Evolutionary conservation across 2,797 vertebrate species (phyloP).

Genomic region (Lagocephalus sceleratus): DNA sequence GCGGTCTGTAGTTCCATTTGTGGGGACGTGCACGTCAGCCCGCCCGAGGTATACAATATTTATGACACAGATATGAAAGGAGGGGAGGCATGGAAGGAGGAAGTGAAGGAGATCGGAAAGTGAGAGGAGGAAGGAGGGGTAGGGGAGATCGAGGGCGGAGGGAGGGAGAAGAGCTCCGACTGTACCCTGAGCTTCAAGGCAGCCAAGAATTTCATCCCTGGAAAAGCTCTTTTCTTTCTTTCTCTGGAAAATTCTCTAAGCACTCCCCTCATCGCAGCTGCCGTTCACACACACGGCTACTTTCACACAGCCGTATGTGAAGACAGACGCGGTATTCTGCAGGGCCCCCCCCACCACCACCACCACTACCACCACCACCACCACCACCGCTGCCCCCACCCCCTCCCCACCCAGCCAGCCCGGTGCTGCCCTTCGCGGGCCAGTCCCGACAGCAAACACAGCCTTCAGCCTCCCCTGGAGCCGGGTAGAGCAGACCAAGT

Average conservation of each 20-base stretch:
- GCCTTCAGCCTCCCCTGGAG: conserved; percentile 28
- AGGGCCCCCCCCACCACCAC: conserved; percentile 9
- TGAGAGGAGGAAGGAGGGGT: conserved; percentile 13
- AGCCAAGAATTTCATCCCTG: conserved; percentile 69
- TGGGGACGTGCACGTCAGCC: no score
- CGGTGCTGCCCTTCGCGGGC: conserved; percentile 22
- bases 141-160: conserved; percentile 31
- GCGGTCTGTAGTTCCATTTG: no score
- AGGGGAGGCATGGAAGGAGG: conserved; percentile 30
- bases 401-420: conserved; percentile 2
- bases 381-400: not conserved
- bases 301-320: conserved; percentile 33
- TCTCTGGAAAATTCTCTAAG: conserved; percentile 62
- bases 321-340: conserved; percentile 52
- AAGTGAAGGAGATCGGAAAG: conserved; percentile 37
- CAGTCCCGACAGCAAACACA: conserved; percentile 24
- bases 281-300: conserved; percentile 43
- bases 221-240: conserved; percentile 54
- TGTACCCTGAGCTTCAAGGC: conserved; percentile 68
- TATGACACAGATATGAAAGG: conserved; percentile 4
- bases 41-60: no score
- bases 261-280: conserved; percentile 54
- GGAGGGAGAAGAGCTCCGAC: conserved; percentile 63
- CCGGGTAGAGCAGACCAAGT: conserved; percentile 43
- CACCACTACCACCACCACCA: no score